These are phyloP conservation scores for Triplophysa dalaica DNA, from an alignment of 2,113 vertebrate species.

Conservation along the genomic window DNA sequence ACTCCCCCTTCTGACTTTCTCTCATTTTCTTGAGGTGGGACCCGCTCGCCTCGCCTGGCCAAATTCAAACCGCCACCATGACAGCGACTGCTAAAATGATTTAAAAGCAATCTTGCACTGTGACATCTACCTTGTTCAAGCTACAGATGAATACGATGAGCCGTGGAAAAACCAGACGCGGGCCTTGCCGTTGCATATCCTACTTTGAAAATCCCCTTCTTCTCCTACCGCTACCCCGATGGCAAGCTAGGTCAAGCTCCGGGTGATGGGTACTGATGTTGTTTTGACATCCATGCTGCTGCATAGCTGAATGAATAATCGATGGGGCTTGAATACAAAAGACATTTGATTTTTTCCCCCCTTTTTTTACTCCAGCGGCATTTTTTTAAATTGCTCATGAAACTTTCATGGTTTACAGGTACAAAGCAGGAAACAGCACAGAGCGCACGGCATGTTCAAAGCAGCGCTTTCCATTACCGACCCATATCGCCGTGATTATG, in stretches of 20 bases:
- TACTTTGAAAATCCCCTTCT: slow-evolving; percentile 21
- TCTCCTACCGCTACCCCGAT: slow-evolving; percentile 26
- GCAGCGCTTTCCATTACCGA: slow-evolving; percentile 46
- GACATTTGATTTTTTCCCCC: slow-evolving; percentile 42
- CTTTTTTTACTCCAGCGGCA: slow-evolving; percentile 33
- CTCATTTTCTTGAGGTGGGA: slow-evolving; percentile 41
- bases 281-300: slow-evolving; percentile 32
- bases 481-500: slow-evolving; percentile 29
- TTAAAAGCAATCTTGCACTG: background rate
- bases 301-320: slow-evolving; percentile 49
- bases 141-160: slow-evolving; percentile 19
- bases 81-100: slow-evolving; percentile 36
- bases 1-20: slow-evolving; percentile 21
- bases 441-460: slow-evolving; percentile 19
- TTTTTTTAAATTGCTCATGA: slow-evolving; percentile 53
- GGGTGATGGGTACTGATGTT: slow-evolving; percentile 25
- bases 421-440: slow-evolving; percentile 30
- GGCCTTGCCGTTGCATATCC: background rate
- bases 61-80: slow-evolving; percentile 16
- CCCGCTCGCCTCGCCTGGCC: background rate
- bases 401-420: slow-evolving; percentile 46
- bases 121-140: slow-evolving; percentile 16
- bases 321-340: slow-evolving; percentile 39
- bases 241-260: slow-evolving; percentile 42
- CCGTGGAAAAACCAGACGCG: slow-evolving; percentile 1